Base-by-base conservation (phyloP, 2,797 vertebrate genomes). In the Myotis pilosus region DNA sequence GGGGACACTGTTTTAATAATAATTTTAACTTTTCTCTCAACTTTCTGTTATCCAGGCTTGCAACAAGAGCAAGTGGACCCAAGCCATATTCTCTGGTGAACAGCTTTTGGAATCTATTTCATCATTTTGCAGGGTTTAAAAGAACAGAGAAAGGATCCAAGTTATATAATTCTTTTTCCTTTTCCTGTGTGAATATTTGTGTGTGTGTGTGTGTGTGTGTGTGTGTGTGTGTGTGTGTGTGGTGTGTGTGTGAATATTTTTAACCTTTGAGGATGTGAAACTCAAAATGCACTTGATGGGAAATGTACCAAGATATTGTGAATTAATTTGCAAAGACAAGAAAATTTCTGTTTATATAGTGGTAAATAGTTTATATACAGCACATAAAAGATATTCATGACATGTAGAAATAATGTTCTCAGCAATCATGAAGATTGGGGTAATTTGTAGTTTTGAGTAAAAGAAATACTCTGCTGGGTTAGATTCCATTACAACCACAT, bases 181-280 rank as follows among this genome's bases (percentile, higher is more conserved):
- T 83, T 62, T 28, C 71, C 47, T 71, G 20, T 83, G 47, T 71
- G 53, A 93, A 72, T 78, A 12, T 83, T 49, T 92, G 44, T 47
- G 44, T 57, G 55, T 53, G 19, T 53, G 51, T 20, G 51, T 53
- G 51, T 53, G 51, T 53, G 17, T 19, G 51, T 19, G 51, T 57
- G 55, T 55, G 53, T 55, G 53, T 55, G 53, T 55, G 53, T n/a
- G n/a, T n/a, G n/a, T n/a, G 41, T 41, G 41, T 41, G 41, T 41
- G 49, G n/a, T n/a, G n/a, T n/a, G 12, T 51, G 49, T 68, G 17
- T 82, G 51, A 91, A 55, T 78, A 28, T 78, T 78, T 92, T 88
- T 81, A 87, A 68, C n/a, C 38, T 87, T 83, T 72, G n/a, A 91
- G 66, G 78, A 72, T 87, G 55, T 79, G 71, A 30, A 94, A 94